A percentile compares a stretch with the other conserved stretches of the same genome.
phyloP scores from a whole-genome alignment of 2,113 vertebrate species.

The Tyto alba region DNA sequence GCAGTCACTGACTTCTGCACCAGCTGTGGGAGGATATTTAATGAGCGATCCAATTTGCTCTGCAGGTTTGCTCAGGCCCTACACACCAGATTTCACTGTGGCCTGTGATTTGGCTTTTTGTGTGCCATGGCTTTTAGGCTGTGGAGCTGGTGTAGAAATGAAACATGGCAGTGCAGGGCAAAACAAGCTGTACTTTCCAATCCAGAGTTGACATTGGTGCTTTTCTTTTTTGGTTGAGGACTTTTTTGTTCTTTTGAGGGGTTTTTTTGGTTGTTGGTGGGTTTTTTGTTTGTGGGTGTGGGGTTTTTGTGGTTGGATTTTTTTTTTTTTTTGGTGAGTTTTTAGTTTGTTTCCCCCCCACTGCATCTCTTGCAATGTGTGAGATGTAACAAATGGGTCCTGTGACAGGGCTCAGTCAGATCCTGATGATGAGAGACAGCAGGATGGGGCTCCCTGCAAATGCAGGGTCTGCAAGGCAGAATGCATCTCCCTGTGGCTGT shows the following conservation, averaged over 20 bases:
- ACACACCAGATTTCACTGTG: background rate
- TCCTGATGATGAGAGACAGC: background rate
- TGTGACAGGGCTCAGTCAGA: background rate
- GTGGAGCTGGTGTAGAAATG: background rate
- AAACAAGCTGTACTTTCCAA: background rate
- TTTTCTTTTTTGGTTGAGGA: background rate
- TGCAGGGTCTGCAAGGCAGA: background rate
- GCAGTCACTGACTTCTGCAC: background rate
- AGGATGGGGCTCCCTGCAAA: background rate
- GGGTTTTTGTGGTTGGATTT: background rate
- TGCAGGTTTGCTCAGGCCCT: background rate
- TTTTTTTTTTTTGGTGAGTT: background rate
- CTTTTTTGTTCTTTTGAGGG: background rate
- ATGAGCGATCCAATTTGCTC: background rate
- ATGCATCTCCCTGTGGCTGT: background rate
- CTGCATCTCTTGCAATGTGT: background rate
- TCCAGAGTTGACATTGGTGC: background rate
- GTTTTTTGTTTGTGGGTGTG: background rate
- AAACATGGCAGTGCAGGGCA: background rate
- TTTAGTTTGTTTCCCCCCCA: accelerated
- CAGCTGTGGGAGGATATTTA: background rate
- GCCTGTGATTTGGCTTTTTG: background rate
- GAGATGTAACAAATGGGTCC: background rate
- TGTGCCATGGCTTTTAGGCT: background rate
- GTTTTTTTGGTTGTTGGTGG: background rate